Base-by-base conservation (phyloP, 2,113 vertebrate genomes). In the Triplophysa tibetana region DNA sequence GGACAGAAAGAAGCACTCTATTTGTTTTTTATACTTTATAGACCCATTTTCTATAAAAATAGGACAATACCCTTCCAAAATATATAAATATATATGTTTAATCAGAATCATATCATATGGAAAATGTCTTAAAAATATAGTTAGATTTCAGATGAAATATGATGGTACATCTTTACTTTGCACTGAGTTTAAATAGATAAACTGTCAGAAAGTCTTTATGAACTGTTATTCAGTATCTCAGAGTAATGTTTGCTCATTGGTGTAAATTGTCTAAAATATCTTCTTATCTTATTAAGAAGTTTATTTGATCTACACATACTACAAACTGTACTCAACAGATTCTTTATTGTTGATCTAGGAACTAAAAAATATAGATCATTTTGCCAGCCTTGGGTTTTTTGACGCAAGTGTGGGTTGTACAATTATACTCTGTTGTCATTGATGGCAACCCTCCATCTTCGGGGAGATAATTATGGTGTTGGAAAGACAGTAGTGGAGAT, bases 211-310 rank as follows among this genome's bases (percentile, higher is more conserved):
- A 70, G 23, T 54, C 56, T 63, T 75, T 48, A 56, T 67, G 38
- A 56, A 81, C 61, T 67, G 67, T 38, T 70, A 52, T 73, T 76
- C 65, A 79, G 61, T 74, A 24, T 23, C 58, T 65, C 45, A 77
- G n/a, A n/a, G n/a, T n/a, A n/a, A n/a, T 65, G 67, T 60, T 75
- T 87, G 87, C 88, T 84, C 78, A 81, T 29, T 56, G 21, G 78
- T 63, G 74, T 85, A 82, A 89, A 81, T 80, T 84, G 69, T 84
- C 87, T 85, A 77, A 81, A 80, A 73, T 56, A 56, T 76, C 86
- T 81, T 74, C 60, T 12, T 61, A 85, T 74, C 69, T 78, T 79
- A 85, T 89, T 70, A 88, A 89, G 88, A 89, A 87, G 83, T 88
- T 86, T 70, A 82, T 45, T 83, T 72, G 64, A 72, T 80, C 65